Conservation (phyloP, 2,113 vertebrate species). For the Desmodus rotundus region DNA sequence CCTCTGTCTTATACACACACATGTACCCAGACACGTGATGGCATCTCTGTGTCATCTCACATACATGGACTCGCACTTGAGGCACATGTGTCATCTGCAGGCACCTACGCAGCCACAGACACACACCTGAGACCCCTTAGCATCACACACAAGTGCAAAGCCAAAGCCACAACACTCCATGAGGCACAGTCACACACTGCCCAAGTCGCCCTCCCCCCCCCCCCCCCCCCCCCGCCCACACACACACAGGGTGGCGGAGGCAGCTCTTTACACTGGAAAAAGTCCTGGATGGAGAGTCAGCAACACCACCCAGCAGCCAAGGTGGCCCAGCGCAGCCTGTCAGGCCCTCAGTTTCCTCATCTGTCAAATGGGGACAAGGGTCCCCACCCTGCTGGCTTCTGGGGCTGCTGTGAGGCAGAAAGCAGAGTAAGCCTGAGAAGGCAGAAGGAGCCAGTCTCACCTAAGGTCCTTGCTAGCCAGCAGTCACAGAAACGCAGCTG, state of each 20-base stretch:
- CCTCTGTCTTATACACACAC: not conserved
- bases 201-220: not conserved
- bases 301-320: not conserved
- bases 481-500: not conserved
- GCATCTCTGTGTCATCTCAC: not conserved
- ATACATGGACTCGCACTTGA: not conserved
- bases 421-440: not conserved
- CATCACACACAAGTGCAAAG: not conserved
- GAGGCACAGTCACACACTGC: not conserved
- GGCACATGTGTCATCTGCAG: not conserved
- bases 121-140: not conserved
- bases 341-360: constrained; percentile 33
- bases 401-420: not conserved
- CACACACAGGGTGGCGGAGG: not conserved
- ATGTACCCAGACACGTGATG: not conserved
- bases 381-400: not conserved
- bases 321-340: not conserved
- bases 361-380: not conserved
- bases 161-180: not conserved
- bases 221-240: rapidly evolving
- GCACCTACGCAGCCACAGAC: too few species aligned
- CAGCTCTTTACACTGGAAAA: not conserved
- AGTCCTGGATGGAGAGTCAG: not conserved
- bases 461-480: not conserved
- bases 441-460: not conserved